Evolutionary conservation across 2,888 invertebrate species (phyloP).

Genomic region (Euclidia mi): DNA sequence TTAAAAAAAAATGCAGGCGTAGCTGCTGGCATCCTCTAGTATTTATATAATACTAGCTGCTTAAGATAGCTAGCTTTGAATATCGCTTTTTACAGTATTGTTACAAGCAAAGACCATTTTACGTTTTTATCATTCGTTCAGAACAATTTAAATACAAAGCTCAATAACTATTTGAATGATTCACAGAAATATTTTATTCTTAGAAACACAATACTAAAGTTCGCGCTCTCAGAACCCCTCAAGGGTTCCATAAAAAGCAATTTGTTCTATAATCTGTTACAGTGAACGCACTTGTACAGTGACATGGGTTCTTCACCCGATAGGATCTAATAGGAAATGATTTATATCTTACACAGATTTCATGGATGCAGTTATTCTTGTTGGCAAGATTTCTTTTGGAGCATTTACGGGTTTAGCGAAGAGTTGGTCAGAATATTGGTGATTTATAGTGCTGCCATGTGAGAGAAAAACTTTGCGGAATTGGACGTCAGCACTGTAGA

Average conservation of each 20-base stretch:
- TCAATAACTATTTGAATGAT: too few relatives aligned
- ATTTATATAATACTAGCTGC: too few relatives aligned
- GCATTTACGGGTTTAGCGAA: conserved; percentile 17
- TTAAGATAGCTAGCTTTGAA: too few relatives aligned
- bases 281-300: conserved; percentile 27
- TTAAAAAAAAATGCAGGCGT: too few relatives aligned
- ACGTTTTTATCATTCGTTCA: too few relatives aligned
- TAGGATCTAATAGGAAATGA: conserved; percentile 46
- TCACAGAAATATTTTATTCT: conserved; percentile 5
- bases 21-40: too few relatives aligned
- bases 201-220: conserved; percentile 23
- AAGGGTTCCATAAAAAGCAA: conserved; percentile 44
- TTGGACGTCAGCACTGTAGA: too few relatives aligned
- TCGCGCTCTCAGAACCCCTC: conserved; percentile 18
- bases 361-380: conserved; percentile 42
- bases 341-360: conserved; percentile 42
- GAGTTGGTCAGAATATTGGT: conserved; percentile 1
- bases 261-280: conserved; percentile 54
- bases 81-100: too few relatives aligned
- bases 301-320: conserved; percentile 48
- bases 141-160: too few relatives aligned
- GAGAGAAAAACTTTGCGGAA: too few relatives aligned
- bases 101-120: too few relatives aligned
- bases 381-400: conserved; percentile 20
- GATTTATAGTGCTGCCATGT: conserved; percentile 1